A percentile compares a stretch with the other conserved stretches of the same genome.
phyloP scores from a whole-genome alignment of 2,888 invertebrate genomes.

The Pseudoips prasinana region DNA sequence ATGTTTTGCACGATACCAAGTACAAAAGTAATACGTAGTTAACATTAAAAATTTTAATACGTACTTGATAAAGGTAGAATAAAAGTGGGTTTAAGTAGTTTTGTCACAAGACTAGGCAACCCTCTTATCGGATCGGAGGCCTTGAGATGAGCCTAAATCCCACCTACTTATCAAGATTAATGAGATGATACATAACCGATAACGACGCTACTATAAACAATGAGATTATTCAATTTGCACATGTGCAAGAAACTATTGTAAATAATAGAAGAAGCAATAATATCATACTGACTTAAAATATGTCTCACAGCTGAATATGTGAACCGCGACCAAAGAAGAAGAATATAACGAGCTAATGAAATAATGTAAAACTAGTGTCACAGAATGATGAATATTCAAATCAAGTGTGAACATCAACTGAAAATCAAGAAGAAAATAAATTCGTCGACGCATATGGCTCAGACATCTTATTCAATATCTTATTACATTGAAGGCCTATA shows the following conservation, averaged over 20 bases:
- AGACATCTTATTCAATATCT: constrained; percentile 10
- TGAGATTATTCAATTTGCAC: constrained; percentile 14
- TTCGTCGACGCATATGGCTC: not conserved
- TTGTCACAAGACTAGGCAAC: constrained; percentile 32
- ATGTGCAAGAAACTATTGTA: constrained; percentile 3
- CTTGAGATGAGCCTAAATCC: constrained; percentile 62
- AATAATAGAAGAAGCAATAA: too few relatives aligned
- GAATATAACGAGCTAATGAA: too few relatives aligned
- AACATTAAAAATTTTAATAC: too few relatives aligned
- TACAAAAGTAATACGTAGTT: too few relatives aligned
- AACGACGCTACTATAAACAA: constrained; percentile 18
- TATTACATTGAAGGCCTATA: constrained; percentile 8
- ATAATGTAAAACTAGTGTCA: too few relatives aligned
- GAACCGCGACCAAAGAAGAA: too few relatives aligned
- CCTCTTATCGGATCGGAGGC: constrained; percentile 58
- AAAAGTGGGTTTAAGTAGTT: constrained; percentile 21
- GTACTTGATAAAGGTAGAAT: constrained; percentile 14
- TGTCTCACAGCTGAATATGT: too few relatives aligned
- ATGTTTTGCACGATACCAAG: too few relatives aligned
- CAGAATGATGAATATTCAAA: too few relatives aligned
- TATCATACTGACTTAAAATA: too few relatives aligned
- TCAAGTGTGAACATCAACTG: too few relatives aligned
- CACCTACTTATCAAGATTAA: constrained; percentile 68
- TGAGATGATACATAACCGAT: constrained; percentile 41
- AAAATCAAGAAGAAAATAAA: too few relatives aligned